Percentiles rank a stretch among this genome's conserved stretches.
phyloP scores from a whole-genome alignment of 2,113 vertebrate species.

The Dasypus novemcinctus region DNA sequence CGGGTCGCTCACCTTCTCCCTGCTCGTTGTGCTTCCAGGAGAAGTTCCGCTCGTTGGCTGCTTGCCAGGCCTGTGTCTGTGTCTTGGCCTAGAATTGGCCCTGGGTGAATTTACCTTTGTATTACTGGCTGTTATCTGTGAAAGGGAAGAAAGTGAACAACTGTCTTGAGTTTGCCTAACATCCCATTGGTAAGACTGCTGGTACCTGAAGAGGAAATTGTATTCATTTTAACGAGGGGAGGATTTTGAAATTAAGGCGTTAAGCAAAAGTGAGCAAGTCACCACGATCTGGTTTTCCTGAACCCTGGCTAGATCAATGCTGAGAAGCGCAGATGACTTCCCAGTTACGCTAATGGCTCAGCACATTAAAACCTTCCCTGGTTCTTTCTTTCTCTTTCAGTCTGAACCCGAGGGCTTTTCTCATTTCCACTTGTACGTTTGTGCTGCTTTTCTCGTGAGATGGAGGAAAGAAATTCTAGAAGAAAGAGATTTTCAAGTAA shows the following conservation, averaged over 20 bases:
- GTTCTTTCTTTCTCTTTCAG: constrained; percentile 80
- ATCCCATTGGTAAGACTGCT: fast-evolving
- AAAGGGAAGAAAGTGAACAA: fast-evolving
- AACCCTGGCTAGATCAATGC: background rate
- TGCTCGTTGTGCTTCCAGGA: too few relatives aligned
- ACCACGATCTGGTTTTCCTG: fast-evolving
- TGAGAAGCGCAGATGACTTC: background rate
- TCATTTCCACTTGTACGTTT: constrained; percentile 97
- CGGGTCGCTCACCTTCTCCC: too few relatives aligned
- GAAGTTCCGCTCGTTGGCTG: fast-evolving
- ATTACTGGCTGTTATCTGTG: fast-evolving
- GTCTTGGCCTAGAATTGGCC: fast-evolving
- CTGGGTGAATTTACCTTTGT: fast-evolving
- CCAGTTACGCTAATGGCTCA: background rate
- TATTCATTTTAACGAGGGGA: fast-evolving
- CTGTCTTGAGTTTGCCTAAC: fast-evolving
- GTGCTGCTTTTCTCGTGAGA: constrained; percentile 94
- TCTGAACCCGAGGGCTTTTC: constrained; percentile 98
- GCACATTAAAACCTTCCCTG: background rate
- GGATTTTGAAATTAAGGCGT: background rate
- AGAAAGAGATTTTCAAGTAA: constrained; percentile 95
- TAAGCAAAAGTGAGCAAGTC: fast-evolving
- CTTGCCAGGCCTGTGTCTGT: background rate
- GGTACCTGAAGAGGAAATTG: background rate
- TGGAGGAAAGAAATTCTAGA: constrained; percentile 94